These are phyloP conservation scores for Muraenolepis orangiensis DNA, from an alignment of 2,797 vertebrate species.

Conservation along the genomic window DNA sequence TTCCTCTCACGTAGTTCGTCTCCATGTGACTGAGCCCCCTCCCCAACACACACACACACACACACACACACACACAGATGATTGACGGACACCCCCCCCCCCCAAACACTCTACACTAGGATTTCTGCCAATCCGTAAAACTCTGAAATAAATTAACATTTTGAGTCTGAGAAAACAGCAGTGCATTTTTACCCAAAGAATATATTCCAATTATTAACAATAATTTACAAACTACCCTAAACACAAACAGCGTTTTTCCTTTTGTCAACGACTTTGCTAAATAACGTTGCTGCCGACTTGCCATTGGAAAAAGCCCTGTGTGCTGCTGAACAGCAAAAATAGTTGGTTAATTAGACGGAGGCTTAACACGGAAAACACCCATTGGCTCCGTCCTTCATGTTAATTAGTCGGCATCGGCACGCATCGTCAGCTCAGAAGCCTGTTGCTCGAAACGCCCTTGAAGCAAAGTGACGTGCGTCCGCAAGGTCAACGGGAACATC, in stretches of 20 bases:
- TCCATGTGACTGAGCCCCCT: conserved; percentile 30
- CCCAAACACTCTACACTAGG: conserved; percentile 24
- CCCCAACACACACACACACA: conserved; percentile 9
- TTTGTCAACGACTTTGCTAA: conserved; percentile 27
- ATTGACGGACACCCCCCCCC: conserved; percentile 35
- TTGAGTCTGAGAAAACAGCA: conserved; percentile 62
- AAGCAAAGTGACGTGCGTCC: background rate
- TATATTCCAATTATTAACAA: conserved; percentile 58
- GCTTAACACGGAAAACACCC: background rate
- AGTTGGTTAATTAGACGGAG: background rate
- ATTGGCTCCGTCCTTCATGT: background rate
- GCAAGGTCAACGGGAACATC: background rate
- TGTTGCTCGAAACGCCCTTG: background rate
- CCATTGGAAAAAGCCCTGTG: conserved; percentile 33
- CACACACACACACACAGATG: conserved; percentile 22
- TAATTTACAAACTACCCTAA: conserved; percentile 67
- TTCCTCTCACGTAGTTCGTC: conserved; percentile 39
- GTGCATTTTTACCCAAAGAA: conserved; percentile 67
- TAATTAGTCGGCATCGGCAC: background rate
- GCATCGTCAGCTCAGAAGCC: background rate
- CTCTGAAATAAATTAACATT: conserved; percentile 74
- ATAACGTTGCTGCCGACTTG: conserved; percentile 35
- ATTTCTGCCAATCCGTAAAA: conserved; percentile 47
- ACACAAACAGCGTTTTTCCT: conserved; percentile 46
- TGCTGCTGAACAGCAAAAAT: conserved; percentile 9